Base-by-base conservation (phyloP, 2,797 vertebrate species). In the Loris lydekkerianus region DNA sequence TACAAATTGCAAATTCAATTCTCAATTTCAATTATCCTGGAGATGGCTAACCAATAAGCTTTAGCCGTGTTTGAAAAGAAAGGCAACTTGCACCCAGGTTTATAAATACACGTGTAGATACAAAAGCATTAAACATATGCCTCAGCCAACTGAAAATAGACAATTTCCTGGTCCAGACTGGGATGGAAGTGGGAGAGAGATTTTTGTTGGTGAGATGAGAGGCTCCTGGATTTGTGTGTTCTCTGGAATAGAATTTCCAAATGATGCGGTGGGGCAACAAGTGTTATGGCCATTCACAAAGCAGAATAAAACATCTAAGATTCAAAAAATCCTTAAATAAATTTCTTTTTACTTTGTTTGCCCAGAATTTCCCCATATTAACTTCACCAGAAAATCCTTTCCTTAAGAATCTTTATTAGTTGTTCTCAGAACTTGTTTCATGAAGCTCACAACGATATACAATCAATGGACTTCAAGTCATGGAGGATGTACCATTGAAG, bases 1-100 rank as follows among this genome's bases (percentile, higher is more conserved):
- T 92, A 88, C 91, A 93, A 88, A 95, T 96, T 88, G 76, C 86
- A 89, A 77, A 96, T 93, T 94, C 77, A 83, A 25, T 94, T 95
- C 91, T 95, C 82, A 95, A 76, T 92, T 96, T 92, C 93, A 92
- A 40, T 97, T 96, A 94, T 83, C 56, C 43, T 34, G 13, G 78
- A 85, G 88, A 92, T 7, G 90, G 75, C 37, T 86, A 80, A 49
- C 91, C 86, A 95, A 53, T 43, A 49, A 83, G 37, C 78, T 97
- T 90, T 90, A 46, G 60, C 40, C 56, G 69, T 29, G 6, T 92
- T 75, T 34, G 58, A 65, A 94, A 94, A 83, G 93, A 46, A 78
- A 58, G 73, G 73, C 86, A 86, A 76, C 43, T 25, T 60, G 11
- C 23, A 80, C 15, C 10, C 53, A 56, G 65, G 58, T 46, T 94